phyloP scores from a whole-genome alignment of 2,113 vertebrate genomes.

The Hydrolagus affinis region DNA sequence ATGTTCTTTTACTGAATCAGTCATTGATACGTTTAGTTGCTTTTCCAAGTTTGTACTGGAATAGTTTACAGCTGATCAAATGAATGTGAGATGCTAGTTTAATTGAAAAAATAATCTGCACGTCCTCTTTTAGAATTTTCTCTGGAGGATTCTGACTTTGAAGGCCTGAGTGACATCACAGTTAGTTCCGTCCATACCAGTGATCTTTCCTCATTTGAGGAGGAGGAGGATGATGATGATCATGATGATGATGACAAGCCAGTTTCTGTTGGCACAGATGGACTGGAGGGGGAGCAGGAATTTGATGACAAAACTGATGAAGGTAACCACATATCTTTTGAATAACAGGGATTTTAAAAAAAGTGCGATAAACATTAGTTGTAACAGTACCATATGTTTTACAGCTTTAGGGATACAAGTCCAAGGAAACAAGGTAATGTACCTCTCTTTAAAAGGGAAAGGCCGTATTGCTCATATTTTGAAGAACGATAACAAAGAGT shows the following conservation, averaged over 20 bases:
- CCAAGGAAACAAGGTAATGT: not conserved
- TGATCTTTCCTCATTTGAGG: conserved; percentile 93
- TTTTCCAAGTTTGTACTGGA: not conserved
- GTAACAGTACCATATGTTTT: too few relatives aligned
- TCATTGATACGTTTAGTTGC: not conserved
- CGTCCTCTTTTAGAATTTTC: conserved; percentile 59
- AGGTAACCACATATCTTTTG: conserved; percentile 48
- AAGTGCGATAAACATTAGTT: not conserved
- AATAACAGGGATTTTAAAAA: not conserved
- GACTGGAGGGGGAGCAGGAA: conserved; percentile 44
- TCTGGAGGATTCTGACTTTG: conserved; percentile 80
- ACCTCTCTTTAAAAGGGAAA: too few relatives aligned
- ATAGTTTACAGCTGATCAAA: not conserved
- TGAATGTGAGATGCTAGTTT: not conserved
- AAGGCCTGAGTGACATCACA: conserved; percentile 89
- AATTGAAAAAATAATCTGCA: not conserved
- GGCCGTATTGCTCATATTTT: too few relatives aligned
- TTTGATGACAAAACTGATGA: conserved; percentile 75
- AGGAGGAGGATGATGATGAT: conserved; percentile 55
- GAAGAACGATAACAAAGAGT: too few relatives aligned
- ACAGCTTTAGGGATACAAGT: not conserved
- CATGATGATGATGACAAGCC: conserved; percentile 67
- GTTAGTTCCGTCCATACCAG: conserved; percentile 98
- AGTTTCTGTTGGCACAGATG: conserved; percentile 76
- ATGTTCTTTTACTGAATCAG: not conserved